Evolutionary conservation across 2,113 vertebrate species (phyloP).

Genomic region (Plestiodon gilberti): DNA sequence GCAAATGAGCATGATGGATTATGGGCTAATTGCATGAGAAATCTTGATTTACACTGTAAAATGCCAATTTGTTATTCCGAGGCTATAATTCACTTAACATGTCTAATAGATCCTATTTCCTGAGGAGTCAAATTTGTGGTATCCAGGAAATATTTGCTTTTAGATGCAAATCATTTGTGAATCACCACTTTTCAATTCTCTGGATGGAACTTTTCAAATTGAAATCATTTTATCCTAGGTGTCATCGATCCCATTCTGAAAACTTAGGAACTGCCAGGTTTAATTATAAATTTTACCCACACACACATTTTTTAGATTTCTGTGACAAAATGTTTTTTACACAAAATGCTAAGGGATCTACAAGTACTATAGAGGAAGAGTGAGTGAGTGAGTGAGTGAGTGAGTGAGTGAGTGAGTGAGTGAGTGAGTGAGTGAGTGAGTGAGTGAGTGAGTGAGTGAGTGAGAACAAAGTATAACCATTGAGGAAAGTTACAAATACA

Average conservation of each 20-base stretch:
- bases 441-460: too few relatives aligned
- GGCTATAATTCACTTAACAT: not conserved
- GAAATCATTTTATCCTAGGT: conserved; percentile 4
- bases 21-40: not conserved
- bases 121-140: not conserved
- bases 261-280: not conserved
- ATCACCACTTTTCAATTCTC: not conserved
- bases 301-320: not conserved
- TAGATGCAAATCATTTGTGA: not conserved
- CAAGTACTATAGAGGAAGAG: not conserved
- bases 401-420: too few relatives aligned
- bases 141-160: not conserved
- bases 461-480: not conserved
- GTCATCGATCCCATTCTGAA: not conserved
- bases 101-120: not conserved
- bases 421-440: too few relatives aligned
- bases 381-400: too few relatives aligned
- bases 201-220: conserved; percentile 4
- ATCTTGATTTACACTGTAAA: not conserved
- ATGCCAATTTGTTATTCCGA: conserved; percentile 1
- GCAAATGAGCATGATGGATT: not conserved
- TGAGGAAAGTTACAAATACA: too few relatives aligned
- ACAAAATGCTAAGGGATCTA: not conserved
- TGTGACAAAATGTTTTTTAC: not conserved
- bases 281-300: not conserved